These are phyloP conservation scores for Sprattus sprattus DNA, from an alignment of 2,113 vertebrate species.

Conservation along the genomic window DNA sequence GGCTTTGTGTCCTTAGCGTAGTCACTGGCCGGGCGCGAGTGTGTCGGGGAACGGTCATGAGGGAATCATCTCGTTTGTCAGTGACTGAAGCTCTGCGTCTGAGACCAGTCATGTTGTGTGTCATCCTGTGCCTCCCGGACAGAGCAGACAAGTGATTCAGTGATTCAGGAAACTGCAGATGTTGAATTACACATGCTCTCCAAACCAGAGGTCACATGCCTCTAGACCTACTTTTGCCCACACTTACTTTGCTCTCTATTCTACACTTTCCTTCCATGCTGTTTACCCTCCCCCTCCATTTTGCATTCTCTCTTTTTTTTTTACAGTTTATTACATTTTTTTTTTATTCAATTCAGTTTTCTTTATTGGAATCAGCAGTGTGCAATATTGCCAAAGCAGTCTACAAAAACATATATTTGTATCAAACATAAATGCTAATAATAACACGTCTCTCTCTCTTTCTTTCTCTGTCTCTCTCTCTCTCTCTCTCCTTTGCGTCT, in stretches of 20 bases:
- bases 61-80: not conserved
- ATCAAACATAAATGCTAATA: not conserved
- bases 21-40: not conserved
- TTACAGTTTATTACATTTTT: no score
- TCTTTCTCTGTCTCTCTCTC: not conserved
- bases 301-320: not conserved
- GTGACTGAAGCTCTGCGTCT: not conserved
- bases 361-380: not conserved
- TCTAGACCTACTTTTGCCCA: not conserved
- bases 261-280: not conserved
- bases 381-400: not conserved
- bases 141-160: not conserved
- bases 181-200: not conserved
- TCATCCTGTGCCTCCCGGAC: not conserved
- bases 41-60: not conserved
- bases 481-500: not conserved
- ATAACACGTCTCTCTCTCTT: not conserved
- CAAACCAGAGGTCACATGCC: not conserved
- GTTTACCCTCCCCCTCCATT: not conserved
- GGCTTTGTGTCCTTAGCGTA: not conserved
- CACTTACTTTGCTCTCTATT: not conserved
- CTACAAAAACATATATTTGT: not conserved
- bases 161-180: not conserved
- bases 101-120: not conserved
- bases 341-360: not conserved